phyloP scores from a whole-genome alignment of 2,888 invertebrate genomes.

The Agonopterix arenella region DNA sequence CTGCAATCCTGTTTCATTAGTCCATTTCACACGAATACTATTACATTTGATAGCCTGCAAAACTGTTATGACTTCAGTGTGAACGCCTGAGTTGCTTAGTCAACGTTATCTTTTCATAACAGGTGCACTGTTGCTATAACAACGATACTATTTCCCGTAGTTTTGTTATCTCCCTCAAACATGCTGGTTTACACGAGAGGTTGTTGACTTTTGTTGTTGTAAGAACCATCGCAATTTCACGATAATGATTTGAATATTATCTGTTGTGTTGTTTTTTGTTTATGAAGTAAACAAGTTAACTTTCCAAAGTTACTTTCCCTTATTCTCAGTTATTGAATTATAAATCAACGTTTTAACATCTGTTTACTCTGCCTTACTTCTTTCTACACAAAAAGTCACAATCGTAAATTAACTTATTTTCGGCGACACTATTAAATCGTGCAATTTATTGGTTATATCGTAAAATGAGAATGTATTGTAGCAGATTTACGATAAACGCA shows the following conservation, averaged over 20 bases:
- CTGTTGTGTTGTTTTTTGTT: not conserved
- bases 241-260: constrained; percentile 8
- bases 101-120: constrained; percentile 22
- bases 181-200: constrained; percentile 19
- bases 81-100: constrained; percentile 7
- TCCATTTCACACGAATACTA: constrained; percentile 1
- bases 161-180: constrained; percentile 28
- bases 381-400: no score
- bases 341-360: no score
- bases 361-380: no score
- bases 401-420: no score
- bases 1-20: constrained; percentile 1
- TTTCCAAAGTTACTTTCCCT: no score
- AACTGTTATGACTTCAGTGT: constrained; percentile 12
- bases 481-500: no score
- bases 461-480: no score
- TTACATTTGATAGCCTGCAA: constrained; percentile 3
- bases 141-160: constrained; percentile 23
- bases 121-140: constrained; percentile 28
- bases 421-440: no score
- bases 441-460: no score
- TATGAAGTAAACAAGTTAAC: no score
- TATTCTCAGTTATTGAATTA: no score
- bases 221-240: constrained; percentile 6
- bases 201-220: constrained; percentile 24